These are phyloP conservation scores for Pelosia muscerda DNA, from an alignment of 2,888 invertebrate genomes.

Conservation along the genomic window DNA sequence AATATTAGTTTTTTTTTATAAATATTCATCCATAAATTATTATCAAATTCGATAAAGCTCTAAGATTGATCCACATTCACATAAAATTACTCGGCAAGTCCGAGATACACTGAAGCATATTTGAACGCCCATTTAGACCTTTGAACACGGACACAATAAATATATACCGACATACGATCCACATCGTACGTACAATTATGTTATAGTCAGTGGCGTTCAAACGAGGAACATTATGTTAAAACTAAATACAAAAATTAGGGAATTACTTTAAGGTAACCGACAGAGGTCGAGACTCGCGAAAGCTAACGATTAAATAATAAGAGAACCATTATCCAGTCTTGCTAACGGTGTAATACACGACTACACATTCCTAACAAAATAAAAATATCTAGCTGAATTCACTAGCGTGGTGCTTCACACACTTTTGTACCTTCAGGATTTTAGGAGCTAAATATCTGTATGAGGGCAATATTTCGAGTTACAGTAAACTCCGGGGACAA, in stretches of 20 bases:
- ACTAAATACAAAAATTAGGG: constrained; percentile 46
- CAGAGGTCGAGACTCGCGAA: constrained; percentile 48
- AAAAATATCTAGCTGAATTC: constrained; percentile 67
- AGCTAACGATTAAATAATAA: constrained; percentile 54
- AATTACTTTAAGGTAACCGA: constrained; percentile 37
- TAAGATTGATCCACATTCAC: constrained; percentile 85
- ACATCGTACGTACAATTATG: neutral
- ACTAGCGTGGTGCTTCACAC: constrained; percentile 67
- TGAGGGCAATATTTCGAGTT: constrained; percentile 26
- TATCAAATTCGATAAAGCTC: constrained; percentile 87
- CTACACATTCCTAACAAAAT: constrained; percentile 64
- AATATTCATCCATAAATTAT: constrained; percentile 84
- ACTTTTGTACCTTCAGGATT: constrained; percentile 84
- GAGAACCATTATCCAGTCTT: constrained; percentile 63
- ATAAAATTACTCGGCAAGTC: constrained; percentile 67
- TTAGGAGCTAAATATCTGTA: constrained; percentile 65
- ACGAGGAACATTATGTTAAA: constrained; percentile 56
- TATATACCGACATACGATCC: constrained; percentile 16
- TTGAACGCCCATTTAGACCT: constrained; percentile 32
- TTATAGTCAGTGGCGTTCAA: constrained; percentile 35
- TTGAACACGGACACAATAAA: constrained; percentile 40
- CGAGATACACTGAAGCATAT: constrained; percentile 58
- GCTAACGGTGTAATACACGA: constrained; percentile 56
- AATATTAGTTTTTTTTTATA: constrained; percentile 65
- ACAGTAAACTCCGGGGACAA: constrained; percentile 37